phyloP scores from a whole-genome alignment of 2,888 invertebrate genomes.

The Apotomis betuletana region DNA sequence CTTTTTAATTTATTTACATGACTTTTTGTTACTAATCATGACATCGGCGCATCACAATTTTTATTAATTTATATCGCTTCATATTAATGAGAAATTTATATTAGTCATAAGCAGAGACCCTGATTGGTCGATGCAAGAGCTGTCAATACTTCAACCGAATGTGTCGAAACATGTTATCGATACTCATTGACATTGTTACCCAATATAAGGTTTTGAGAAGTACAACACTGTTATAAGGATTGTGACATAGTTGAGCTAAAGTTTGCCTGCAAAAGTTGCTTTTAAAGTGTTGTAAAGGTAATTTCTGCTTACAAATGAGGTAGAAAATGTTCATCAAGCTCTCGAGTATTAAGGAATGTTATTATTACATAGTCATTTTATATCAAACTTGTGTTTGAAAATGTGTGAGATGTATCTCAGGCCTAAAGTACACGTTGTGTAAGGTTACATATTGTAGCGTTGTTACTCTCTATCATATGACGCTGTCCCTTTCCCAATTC shows the following conservation, averaged over 20 bases:
- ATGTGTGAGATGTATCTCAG: slow-evolving; percentile 15
- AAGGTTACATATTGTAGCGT: background rate
- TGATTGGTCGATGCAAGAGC: slow-evolving; percentile 9
- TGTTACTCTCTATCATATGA: background rate
- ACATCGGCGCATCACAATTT: slow-evolving; percentile 37
- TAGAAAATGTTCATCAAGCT: background rate
- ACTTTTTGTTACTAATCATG: slow-evolving; percentile 34
- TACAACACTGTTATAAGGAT: background rate
- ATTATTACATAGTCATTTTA: background rate
- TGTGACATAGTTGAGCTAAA: background rate
- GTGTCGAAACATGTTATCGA: slow-evolving; percentile 5
- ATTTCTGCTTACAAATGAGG: background rate
- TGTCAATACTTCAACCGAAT: slow-evolving; percentile 8
- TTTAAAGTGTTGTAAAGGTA: background rate
- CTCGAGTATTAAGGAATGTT: slow-evolving; percentile 16
- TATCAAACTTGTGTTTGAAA: background rate
- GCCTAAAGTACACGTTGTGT: slow-evolving; percentile 17
- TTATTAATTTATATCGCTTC: slow-evolving; percentile 9
- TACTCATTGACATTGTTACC: background rate
- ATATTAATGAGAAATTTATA: slow-evolving; percentile 2
- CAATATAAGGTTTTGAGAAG: background rate
- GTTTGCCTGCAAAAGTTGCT: background rate
- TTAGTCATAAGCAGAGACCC: background rate
- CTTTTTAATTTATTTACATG: slow-evolving; percentile 23
- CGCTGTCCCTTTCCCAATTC: slow-evolving; percentile 2